These are phyloP conservation scores for Odontothrips loti DNA, from an alignment of 2,888 invertebrate genomes.

Conservation along the genomic window DNA sequence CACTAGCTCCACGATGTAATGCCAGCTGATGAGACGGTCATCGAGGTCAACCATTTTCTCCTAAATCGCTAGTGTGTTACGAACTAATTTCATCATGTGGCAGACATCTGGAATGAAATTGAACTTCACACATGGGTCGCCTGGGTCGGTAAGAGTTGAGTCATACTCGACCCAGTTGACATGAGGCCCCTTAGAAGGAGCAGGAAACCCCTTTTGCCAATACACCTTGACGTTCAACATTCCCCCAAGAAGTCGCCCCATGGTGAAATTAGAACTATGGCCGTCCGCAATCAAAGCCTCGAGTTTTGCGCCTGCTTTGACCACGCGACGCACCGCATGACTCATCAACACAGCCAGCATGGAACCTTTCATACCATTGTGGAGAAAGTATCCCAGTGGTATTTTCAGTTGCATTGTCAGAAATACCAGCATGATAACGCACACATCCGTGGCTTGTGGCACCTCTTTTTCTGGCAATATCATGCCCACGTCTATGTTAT, in stretches of 20 bases:
- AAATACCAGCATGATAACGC: neutral
- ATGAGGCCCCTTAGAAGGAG: neutral
- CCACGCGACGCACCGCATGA: neutral
- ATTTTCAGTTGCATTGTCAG: neutral
- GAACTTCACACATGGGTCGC: neutral
- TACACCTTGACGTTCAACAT: neutral
- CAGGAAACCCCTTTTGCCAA: neutral
- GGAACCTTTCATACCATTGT: neutral
- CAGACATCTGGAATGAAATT: slow-evolving; percentile 22
- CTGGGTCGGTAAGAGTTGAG: neutral
- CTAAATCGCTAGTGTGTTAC: slow-evolving; percentile 30
- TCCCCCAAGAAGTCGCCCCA: neutral
- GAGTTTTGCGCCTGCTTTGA: neutral
- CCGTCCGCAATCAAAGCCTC: neutral
- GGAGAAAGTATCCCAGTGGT: neutral
- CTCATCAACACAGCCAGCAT: neutral
- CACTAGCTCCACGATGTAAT: neutral
- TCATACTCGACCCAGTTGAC: neutral
- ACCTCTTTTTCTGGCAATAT: neutral
- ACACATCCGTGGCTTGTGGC: neutral
- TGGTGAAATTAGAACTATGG: neutral
- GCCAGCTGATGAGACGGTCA: neutral
- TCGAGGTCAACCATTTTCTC: slow-evolving; percentile 18
- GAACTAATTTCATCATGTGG: slow-evolving; percentile 34
- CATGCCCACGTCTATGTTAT: too few relatives aligned